phyloP scores from a whole-genome alignment of 1,140 invertebrate species.

The Rhizoglyphus robini region DNA sequence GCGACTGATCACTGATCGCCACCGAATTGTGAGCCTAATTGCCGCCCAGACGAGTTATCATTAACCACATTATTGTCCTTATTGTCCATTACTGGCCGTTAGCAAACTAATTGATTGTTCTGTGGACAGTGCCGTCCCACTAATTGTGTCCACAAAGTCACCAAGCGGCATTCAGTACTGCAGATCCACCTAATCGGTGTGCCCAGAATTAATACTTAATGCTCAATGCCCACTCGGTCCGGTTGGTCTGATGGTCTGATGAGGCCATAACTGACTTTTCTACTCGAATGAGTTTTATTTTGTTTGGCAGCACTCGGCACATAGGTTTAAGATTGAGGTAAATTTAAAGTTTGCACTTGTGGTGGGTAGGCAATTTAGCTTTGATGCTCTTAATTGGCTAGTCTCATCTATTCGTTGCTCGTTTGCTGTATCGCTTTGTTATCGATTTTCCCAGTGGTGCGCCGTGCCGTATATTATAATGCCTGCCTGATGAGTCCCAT shows the following conservation, averaged over 20 bases:
- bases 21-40: neutral
- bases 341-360: neutral
- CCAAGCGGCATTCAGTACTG: neutral
- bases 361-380: too few relatives aligned
- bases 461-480: too few relatives aligned
- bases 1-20: neutral
- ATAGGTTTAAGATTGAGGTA: neutral
- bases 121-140: neutral
- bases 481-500: too few relatives aligned
- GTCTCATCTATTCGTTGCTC: neutral
- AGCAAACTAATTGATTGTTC: neutral
- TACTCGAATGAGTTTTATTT: neutral
- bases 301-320: neutral
- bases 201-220: neutral
- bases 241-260: neutral
- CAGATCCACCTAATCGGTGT: slow-evolving; percentile 6
- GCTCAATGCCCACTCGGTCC: neutral
- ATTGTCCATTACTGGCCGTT: too few relatives aligned
- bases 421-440: neutral
- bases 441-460: neutral
- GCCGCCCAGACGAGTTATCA: neutral
- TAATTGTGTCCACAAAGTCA: neutral
- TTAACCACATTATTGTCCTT: neutral
- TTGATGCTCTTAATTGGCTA: slow-evolving; percentile 3
- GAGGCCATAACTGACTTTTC: neutral